phyloP scores from a whole-genome alignment of 2,113 vertebrate genomes.

The Erythrocercus mccallii region DNA sequence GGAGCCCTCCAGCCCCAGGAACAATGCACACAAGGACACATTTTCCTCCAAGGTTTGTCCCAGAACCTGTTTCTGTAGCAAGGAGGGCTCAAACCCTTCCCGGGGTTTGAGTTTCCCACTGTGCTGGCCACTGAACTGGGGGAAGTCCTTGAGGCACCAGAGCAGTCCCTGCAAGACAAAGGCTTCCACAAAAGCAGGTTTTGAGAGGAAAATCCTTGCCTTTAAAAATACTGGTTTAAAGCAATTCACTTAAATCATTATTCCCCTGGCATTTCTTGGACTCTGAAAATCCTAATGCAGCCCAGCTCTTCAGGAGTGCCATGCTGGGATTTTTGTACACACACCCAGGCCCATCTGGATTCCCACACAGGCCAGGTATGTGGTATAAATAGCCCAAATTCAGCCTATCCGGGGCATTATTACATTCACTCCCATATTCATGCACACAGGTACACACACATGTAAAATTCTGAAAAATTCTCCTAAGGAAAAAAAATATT shows the following conservation, averaged over 20 bases:
- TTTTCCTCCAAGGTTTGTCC: neutral
- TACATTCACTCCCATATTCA: neutral
- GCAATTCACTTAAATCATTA: neutral
- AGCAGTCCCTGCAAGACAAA: neutral
- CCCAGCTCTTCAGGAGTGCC: neutral
- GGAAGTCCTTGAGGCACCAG: neutral
- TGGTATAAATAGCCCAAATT: neutral
- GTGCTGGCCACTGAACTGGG: neutral
- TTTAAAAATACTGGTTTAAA: neutral
- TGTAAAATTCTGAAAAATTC: neutral
- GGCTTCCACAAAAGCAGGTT: neutral
- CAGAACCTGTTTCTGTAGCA: rapidly evolving
- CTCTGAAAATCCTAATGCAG: neutral
- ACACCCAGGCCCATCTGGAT: neutral
- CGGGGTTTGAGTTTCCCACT: neutral
- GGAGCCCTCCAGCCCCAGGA: neutral
- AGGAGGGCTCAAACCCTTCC: neutral
- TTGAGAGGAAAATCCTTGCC: neutral
- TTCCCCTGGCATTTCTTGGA: neutral
- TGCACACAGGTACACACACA: neutral
- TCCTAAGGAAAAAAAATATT: neutral
- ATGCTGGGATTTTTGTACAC: neutral
- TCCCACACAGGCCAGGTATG: neutral
- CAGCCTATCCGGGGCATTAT: rapidly evolving
- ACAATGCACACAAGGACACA: neutral